Percentiles rank a stretch among this genome's conserved stretches.
phyloP scores from a whole-genome alignment of 2,113 vertebrate species.

The Tautogolabrus adspersus region DNA sequence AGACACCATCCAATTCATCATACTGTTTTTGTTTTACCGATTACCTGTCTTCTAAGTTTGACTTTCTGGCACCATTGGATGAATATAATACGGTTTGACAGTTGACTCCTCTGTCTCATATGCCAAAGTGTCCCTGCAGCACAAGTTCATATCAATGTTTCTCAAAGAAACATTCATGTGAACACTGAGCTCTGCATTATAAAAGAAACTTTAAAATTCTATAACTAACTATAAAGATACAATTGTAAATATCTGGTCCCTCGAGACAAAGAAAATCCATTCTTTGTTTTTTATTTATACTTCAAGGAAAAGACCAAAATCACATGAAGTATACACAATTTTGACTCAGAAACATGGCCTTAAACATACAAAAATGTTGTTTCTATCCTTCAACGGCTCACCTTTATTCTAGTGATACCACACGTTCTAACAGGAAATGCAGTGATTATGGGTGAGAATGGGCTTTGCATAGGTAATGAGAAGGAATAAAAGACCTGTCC shows the following conservation, averaged over 20 bases:
- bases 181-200: too few relatives aligned
- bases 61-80: neutral
- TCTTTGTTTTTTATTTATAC: too few relatives aligned
- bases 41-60: neutral
- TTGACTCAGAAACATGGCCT: neutral
- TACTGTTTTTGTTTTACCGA: neutral
- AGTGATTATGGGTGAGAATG: slow-evolving; percentile 64
- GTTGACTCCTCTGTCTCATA: neutral
- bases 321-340: neutral
- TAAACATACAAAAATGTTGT: neutral
- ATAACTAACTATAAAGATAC: too few relatives aligned
- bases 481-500: slow-evolving; percentile 73
- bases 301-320: neutral
- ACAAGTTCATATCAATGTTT: too few relatives aligned
- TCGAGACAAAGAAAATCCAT: too few relatives aligned
- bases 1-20: neutral
- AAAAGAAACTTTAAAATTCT: too few relatives aligned
- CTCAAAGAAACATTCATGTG: too few relatives aligned
- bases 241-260: too few relatives aligned
- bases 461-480: slow-evolving; percentile 77
- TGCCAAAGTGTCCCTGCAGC: too few relatives aligned
- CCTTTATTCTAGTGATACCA: slow-evolving; percentile 38
- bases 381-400: slow-evolving; percentile 21
- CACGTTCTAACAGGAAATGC: slow-evolving; percentile 52
- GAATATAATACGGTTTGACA: neutral